Evolutionary conservation across 2,888 invertebrate species (phyloP).

Genomic region (Neuroscelio doddi): DNA sequence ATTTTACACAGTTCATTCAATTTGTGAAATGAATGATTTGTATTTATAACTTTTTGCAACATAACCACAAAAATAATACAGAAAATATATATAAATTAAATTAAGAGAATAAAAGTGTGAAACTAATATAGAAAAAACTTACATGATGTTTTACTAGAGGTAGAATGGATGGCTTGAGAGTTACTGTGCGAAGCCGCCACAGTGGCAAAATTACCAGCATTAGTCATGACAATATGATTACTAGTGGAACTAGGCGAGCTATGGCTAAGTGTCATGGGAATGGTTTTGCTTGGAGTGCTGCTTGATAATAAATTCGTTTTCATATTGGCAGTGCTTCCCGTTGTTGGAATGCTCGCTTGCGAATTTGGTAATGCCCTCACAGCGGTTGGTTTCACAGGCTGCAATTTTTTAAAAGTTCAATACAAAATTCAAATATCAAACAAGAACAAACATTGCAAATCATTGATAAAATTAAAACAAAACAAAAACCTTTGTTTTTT

Average conservation of each 20-base stretch:
- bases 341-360: conserved; percentile 77
- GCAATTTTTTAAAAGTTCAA: conserved; percentile 50
- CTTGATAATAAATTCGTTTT: conserved; percentile 73
- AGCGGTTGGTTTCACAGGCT: conserved; percentile 91
- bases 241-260: conserved; percentile 70
- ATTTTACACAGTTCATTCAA: too few relatives aligned
- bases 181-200: conserved; percentile 75
- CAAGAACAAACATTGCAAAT: too few relatives aligned
- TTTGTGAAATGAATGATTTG: too few relatives aligned
- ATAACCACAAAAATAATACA: too few relatives aligned
- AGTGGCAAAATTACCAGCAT: conserved; percentile 77
- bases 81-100: background rate
- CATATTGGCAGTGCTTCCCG: conserved; percentile 74
- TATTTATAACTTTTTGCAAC: too few relatives aligned
- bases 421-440: conserved; percentile 10
- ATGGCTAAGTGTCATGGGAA: conserved; percentile 77
- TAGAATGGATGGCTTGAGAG: conserved; percentile 70
- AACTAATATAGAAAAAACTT: conserved; percentile 49
- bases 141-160: conserved; percentile 71
- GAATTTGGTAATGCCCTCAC: conserved; percentile 74
- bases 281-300: conserved; percentile 71
- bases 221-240: conserved; percentile 69
- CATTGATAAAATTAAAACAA: too few relatives aligned
- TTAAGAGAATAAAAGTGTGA: background rate
- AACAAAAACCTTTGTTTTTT: conserved; percentile 75